These are phyloP conservation scores for Todiramphus saurophagus DNA, from an alignment of 2,113 vertebrate species.

Conservation along the genomic window DNA sequence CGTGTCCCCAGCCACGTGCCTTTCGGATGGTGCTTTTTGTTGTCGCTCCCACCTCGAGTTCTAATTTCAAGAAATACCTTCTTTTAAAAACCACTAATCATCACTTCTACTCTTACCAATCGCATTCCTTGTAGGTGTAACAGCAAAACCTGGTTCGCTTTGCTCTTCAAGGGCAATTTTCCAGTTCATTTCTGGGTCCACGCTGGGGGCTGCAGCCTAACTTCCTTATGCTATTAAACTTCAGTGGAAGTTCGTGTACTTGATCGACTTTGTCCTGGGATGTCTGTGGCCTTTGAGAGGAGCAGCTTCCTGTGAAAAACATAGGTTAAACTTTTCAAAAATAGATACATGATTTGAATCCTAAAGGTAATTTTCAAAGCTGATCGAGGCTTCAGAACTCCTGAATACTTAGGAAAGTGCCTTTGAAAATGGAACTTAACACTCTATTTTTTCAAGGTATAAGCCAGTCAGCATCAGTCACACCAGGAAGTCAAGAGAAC, in stretches of 20 bases:
- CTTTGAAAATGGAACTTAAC: not conserved
- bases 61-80: not conserved
- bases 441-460: not conserved
- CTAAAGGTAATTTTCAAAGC: not conserved
- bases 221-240: not conserved
- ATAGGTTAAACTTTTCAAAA: not conserved
- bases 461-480: not conserved
- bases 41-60: not conserved
- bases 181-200: not conserved
- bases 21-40: not conserved
- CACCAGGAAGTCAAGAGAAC: not conserved
- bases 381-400: not conserved
- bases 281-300: not conserved
- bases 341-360: not conserved
- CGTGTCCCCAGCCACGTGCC: not conserved
- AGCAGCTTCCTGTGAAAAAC: not conserved
- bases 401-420: not conserved
- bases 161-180: not conserved
- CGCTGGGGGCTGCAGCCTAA: not conserved
- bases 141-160: not conserved
- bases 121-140: not conserved
- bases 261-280: too few species aligned
- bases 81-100: not conserved
- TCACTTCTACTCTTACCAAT: conserved; percentile 41
- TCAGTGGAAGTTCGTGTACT: not conserved